Conservation (phyloP, 2,113 vertebrate species). For the Cyanoliseus patagonus region DNA sequence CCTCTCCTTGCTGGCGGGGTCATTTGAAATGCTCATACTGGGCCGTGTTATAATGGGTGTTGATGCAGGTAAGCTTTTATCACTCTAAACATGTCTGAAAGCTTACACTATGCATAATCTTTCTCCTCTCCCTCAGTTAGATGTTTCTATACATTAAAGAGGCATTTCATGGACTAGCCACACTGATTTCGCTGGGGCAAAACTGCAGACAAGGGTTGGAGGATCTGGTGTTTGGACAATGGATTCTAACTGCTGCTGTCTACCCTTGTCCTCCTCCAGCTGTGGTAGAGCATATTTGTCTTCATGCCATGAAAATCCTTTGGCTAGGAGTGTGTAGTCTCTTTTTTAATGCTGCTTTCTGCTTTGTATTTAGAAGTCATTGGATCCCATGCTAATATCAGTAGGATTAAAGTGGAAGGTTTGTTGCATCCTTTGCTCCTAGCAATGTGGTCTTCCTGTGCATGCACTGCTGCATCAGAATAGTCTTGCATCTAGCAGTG, state of each 20-base stretch:
- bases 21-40: constrained; percentile 92
- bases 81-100: fast-evolving
- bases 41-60: constrained; percentile 89
- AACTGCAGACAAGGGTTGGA: not conserved
- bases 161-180: not conserved
- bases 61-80: constrained; percentile 84
- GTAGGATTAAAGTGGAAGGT: not conserved
- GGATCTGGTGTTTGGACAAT: not conserved
- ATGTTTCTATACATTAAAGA: not conserved
- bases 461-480: not conserved
- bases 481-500: not conserved
- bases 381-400: not conserved
- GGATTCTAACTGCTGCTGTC: not conserved
- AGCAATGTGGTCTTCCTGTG: not conserved
- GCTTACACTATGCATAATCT: not conserved
- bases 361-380: not conserved
- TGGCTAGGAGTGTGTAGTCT: not conserved
- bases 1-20: constrained; percentile 76
- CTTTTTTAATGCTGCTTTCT: not conserved
- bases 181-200: not conserved
- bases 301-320: not conserved
- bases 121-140: not conserved
- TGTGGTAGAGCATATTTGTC: fast-evolving
- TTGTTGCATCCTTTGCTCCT: not conserved
- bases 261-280: not conserved